phyloP scores from a whole-genome alignment of 2,888 invertebrate species.

The Macrosoma leucophasiata region DNA sequence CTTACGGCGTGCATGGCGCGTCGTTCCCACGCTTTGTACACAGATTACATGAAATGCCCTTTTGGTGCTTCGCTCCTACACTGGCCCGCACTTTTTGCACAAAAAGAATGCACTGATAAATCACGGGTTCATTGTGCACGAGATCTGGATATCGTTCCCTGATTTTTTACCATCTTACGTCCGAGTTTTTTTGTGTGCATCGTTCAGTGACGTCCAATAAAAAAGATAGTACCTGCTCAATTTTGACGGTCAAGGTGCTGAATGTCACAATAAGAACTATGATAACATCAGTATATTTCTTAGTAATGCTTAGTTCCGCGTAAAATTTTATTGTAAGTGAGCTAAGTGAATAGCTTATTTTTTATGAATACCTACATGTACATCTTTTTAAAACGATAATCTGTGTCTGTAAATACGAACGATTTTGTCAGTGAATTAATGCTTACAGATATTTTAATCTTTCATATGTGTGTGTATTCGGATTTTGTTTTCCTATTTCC shows the following conservation, averaged over 20 bases:
- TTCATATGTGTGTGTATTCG: too few relatives aligned
- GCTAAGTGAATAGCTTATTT: too few relatives aligned
- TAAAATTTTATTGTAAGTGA: conserved; percentile 35
- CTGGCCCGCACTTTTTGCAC: conserved; percentile 70
- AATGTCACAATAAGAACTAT: conserved; percentile 59
- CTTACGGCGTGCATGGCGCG: conserved; percentile 21
- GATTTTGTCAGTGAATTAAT: too few relatives aligned
- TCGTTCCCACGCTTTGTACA: conserved; percentile 62
- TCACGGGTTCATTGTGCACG: conserved; percentile 63
- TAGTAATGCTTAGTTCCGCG: conserved; percentile 47
- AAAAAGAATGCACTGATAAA: conserved; percentile 69
- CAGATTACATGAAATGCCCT: conserved; percentile 71
- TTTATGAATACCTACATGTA: too few relatives aligned
- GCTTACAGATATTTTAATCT: too few relatives aligned
- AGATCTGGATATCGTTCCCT: conserved; percentile 53
- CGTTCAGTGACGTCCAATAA: conserved; percentile 57
- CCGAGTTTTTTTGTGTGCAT: conserved; percentile 51
- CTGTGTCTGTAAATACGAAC: too few relatives aligned
- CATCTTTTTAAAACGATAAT: too few relatives aligned
- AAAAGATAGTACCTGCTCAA: conserved; percentile 60
- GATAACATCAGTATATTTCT: conserved; percentile 44
- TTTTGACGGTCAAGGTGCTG: conserved; percentile 68
- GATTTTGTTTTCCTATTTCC: too few relatives aligned
- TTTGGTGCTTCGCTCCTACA: conserved; percentile 67
- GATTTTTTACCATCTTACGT: conserved; percentile 51